Evolutionary conservation across 2,888 invertebrate species (phyloP).

Genomic region (Cerceris rybyensis): DNA sequence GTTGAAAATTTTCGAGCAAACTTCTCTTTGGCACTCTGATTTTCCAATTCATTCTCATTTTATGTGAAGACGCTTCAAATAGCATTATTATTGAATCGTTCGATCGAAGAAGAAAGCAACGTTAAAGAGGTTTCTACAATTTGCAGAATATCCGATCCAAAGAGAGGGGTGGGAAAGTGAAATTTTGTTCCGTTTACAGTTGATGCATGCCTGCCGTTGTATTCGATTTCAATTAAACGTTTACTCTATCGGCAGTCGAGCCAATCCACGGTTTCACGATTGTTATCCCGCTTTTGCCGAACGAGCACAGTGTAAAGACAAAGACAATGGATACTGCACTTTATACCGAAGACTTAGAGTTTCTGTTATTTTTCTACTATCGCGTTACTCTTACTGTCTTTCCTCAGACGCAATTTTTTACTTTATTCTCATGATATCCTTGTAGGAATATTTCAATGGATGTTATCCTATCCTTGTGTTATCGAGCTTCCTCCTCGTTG

Average conservation of each 20-base stretch:
- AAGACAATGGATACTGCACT: neutral
- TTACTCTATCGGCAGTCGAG: slow-evolving; percentile 55
- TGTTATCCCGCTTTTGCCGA: slow-evolving; percentile 2
- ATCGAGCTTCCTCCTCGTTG: no score
- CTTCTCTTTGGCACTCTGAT: no score
- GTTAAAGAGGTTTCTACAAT: neutral
- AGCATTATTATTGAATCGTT: no score
- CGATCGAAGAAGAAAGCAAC: neutral
- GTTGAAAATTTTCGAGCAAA: neutral
- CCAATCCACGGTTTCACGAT: slow-evolving; percentile 42
- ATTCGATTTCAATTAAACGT: slow-evolving; percentile 71
- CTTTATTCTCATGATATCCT: no score
- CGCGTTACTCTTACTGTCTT: no score
- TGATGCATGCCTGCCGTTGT: slow-evolving; percentile 51
- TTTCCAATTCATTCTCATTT: no score
- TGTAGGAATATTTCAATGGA: no score
- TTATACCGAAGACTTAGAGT: neutral
- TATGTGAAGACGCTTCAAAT: slow-evolving; percentile 6
- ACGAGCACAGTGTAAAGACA: neutral
- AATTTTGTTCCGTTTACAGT: slow-evolving; percentile 38
- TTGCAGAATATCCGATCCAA: neutral
- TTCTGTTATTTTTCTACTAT: no score
- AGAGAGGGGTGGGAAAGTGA: slow-evolving; percentile 18
- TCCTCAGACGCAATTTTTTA: no score
- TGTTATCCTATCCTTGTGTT: no score